phyloP scores from a whole-genome alignment of 2,113 vertebrate species.

The Gasterosteus aculeatus region DNA sequence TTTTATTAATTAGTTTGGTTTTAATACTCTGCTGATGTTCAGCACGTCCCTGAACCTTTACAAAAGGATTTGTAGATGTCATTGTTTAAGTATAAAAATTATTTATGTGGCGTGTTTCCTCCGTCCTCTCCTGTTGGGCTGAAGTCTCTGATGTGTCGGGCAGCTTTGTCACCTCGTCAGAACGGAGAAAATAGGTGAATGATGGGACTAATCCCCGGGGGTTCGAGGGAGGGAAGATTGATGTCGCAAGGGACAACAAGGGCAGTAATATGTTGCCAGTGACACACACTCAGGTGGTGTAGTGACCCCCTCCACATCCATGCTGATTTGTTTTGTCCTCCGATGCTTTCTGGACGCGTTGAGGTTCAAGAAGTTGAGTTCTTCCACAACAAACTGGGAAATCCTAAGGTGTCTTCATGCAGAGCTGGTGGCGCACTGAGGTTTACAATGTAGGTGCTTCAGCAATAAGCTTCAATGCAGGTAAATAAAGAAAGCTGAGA shows the following conservation, averaged over 20 bases:
- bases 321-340: not conserved
- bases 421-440: not conserved
- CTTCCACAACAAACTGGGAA: not conserved
- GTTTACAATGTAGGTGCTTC: not conserved
- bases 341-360: not conserved
- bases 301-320: not conserved
- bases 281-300: conserved; percentile 12
- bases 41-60: no score
- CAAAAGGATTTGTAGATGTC: not conserved
- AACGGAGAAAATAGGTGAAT: conserved; percentile 38
- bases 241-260: conserved; percentile 50
- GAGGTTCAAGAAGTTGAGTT: not conserved
- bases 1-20: no score
- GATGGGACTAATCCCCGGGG: conserved; percentile 50
- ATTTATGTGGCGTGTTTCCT: not conserved
- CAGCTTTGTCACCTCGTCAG: conserved; percentile 63
- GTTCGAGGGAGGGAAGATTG: conserved; percentile 11
- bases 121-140: conserved; percentile 42
- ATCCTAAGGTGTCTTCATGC: not conserved
- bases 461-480: no score
- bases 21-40: no score
- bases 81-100: not conserved
- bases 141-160: conserved; percentile 54
- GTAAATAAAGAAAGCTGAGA: no score
- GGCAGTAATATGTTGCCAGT: conserved; percentile 49